Conservation (phyloP, 2,113 vertebrate species). For the Amphiprion ocellaris region DNA sequence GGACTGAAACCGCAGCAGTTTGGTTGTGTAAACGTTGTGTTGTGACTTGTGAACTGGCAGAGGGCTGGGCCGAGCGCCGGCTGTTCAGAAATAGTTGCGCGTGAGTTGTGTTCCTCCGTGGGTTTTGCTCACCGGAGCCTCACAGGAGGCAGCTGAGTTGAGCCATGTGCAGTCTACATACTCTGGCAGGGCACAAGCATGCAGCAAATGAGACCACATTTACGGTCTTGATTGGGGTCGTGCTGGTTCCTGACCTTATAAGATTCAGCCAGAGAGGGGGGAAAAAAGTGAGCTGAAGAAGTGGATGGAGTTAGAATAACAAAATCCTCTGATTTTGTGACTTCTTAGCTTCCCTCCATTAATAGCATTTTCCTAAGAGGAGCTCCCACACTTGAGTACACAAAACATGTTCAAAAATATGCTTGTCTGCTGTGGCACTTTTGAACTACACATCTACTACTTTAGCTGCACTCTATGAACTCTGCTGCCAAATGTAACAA, state of each 20-base stretch:
- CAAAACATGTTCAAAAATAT: slow-evolving; percentile 70
- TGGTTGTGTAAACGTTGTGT: slow-evolving; percentile 79
- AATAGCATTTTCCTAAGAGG: slow-evolving; percentile 59
- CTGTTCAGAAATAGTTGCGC: slow-evolving; percentile 73
- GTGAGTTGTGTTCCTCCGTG: slow-evolving; percentile 40
- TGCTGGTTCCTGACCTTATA: slow-evolving; percentile 68
- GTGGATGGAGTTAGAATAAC: slow-evolving; percentile 69
- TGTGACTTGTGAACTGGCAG: slow-evolving; percentile 71
- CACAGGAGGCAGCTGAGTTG: slow-evolving; percentile 42
- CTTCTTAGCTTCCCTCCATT: slow-evolving; percentile 53
- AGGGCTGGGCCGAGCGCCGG: slow-evolving; percentile 58
- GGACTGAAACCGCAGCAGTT: slow-evolving; percentile 75
- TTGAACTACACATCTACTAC: slow-evolving; percentile 42
- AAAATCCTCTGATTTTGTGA: slow-evolving; percentile 60
- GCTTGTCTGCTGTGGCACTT: slow-evolving; percentile 38
- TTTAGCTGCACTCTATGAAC: slow-evolving; percentile 60
- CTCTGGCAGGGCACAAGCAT: slow-evolving; percentile 64
- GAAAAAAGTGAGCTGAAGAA: slow-evolving; percentile 40
- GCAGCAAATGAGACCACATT: slow-evolving; percentile 62
- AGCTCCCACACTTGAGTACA: slow-evolving; percentile 57
- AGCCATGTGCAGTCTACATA: slow-evolving; percentile 46
- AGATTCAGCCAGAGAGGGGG: slow-evolving; percentile 50
- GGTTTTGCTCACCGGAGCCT: slow-evolving; percentile 59
- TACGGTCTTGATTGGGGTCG: slow-evolving; percentile 76
- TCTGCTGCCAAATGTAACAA: slow-evolving; percentile 30